A percentile compares a stretch with the other conserved stretches of the same genome.
phyloP scores from a whole-genome alignment of 2,888 invertebrate genomes.

The Calameuta filiformis region DNA sequence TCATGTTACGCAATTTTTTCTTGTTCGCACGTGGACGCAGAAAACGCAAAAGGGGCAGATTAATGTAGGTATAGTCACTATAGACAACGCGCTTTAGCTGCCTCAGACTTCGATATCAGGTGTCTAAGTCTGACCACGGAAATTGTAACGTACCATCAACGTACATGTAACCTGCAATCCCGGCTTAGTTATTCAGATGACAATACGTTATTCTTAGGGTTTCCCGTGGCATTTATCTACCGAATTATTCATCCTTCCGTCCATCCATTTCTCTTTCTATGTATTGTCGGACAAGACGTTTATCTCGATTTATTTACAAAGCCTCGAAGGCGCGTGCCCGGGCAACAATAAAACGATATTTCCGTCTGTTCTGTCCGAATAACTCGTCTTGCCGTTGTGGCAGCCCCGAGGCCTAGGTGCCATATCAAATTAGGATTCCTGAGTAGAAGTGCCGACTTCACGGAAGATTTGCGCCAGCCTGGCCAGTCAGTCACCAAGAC shows the following conservation, averaged over 20 bases:
- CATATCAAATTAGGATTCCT: constrained; percentile 8
- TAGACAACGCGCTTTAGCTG: too few relatives aligned
- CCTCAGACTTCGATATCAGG: too few relatives aligned
- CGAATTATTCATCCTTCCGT: background rate
- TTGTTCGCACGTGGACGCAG: too few relatives aligned
- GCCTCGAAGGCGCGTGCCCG: background rate
- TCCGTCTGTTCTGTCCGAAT: background rate
- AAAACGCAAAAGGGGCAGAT: too few relatives aligned
- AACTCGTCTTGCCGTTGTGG: background rate
- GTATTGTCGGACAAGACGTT: background rate
- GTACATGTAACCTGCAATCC: background rate
- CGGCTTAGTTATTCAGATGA: background rate
- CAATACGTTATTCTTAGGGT: background rate
- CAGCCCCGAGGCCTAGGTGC: background rate
- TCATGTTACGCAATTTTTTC: too few relatives aligned
- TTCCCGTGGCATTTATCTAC: background rate
- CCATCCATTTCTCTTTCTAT: background rate
- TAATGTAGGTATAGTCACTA: too few relatives aligned
- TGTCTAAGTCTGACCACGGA: background rate
- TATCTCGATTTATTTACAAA: background rate
- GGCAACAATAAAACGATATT: constrained; percentile 6
- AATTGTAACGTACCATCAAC: background rate
- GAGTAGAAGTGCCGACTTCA: constrained; percentile 23
- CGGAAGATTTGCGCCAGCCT: constrained; percentile 27
- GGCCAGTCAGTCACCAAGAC: constrained; percentile 23